phyloP scores from a whole-genome alignment of 2,797 vertebrate species.

The Micropoecilia bifurca region DNA sequence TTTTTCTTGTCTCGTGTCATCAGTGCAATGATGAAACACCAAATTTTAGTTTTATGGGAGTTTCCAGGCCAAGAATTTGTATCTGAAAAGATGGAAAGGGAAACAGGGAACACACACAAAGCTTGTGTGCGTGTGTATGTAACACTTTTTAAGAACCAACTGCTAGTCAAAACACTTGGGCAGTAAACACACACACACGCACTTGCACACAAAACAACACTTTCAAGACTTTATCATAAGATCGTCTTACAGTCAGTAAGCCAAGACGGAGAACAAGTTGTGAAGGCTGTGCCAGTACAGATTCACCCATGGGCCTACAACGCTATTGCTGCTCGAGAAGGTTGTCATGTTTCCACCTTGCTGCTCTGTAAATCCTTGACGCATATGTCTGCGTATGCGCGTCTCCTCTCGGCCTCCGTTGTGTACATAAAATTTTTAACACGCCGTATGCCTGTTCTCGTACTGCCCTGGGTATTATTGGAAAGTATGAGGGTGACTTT shows the following conservation, averaged over 20 bases:
- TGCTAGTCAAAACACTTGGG: background rate
- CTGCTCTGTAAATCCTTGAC: slow-evolving; percentile 17
- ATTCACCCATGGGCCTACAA: slow-evolving; percentile 14
- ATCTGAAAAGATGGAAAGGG: background rate
- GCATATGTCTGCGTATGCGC: slow-evolving; percentile 13
- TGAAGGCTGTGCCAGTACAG: slow-evolving; percentile 21
- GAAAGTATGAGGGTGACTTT: slow-evolving; percentile 50
- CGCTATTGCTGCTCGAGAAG: background rate
- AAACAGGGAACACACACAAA: background rate
- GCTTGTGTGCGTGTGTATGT: background rate
- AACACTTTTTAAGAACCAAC: background rate
- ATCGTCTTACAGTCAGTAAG: background rate
- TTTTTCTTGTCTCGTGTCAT: background rate
- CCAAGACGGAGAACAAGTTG: background rate
- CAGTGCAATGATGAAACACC: background rate
- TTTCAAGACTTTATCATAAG: background rate
- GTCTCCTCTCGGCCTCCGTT: slow-evolving; percentile 8
- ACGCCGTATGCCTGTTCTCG: slow-evolving; percentile 17
- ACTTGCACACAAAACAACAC: background rate
- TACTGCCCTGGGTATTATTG: slow-evolving; percentile 26
- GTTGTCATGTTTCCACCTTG: slow-evolving; percentile 30
- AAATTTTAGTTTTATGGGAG: background rate
- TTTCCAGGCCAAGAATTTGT: background rate
- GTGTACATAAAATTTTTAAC: slow-evolving; percentile 20
- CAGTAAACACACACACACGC: background rate